Base-by-base conservation (phyloP, 2,797 vertebrate species). In the Aplochiton taeniatus region DNA sequence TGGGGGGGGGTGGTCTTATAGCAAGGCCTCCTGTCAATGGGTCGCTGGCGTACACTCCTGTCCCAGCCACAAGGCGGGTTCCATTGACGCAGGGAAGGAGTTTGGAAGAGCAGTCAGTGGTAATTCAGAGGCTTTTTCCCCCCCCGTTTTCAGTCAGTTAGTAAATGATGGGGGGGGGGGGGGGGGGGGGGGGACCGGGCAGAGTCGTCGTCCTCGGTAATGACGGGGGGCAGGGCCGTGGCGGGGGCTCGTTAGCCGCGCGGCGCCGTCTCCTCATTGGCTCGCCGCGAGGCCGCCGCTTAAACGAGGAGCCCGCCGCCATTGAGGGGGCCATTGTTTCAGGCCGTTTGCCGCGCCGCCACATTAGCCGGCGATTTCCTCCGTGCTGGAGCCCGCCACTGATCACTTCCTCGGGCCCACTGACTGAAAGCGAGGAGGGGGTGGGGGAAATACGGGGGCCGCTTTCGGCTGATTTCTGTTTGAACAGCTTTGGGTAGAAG, bases 11-110 rank as follows among this genome's bases (percentile, higher is more conserved):
- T n/a, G n/a, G n/a, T n/a, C 70, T 73, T 82, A 88, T 88, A 89
- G 82, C 82, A 91, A 86, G 70, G 80, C 83, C 76, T 77, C 80
- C 83, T 88, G 83, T 87, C 83, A 80, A 67, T 31, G 71, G 77
- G 79, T 73, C 18, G 70, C 89, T 91, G 87, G 82, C 81, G 85
- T 86, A 81, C 68, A 61, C 66, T 81, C 85, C 82, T 80, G 83
- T 90, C 87, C 89, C 85, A 58, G 63, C 8, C 13, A 55, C 49
- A 61, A 62, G 65, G 65, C 65, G 65, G 63, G 65, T 66, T 73
- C 58, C 46, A 51, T 55, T 75, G 72, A 76, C 80, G 70, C 76
- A 79, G 54, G 70, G 69, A 49, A 59, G 31, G 65, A 69, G 75
- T 72, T 76, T 74, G 49, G 66, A 69, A 61, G n/a, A n/a, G 71